A percentile compares a stretch with the other conserved stretches of the same genome.
These are phyloP conservation scores for Megaceryle torquata DNA, from an alignment of 2,113 vertebrate species.

Conservation along the genomic window DNA sequence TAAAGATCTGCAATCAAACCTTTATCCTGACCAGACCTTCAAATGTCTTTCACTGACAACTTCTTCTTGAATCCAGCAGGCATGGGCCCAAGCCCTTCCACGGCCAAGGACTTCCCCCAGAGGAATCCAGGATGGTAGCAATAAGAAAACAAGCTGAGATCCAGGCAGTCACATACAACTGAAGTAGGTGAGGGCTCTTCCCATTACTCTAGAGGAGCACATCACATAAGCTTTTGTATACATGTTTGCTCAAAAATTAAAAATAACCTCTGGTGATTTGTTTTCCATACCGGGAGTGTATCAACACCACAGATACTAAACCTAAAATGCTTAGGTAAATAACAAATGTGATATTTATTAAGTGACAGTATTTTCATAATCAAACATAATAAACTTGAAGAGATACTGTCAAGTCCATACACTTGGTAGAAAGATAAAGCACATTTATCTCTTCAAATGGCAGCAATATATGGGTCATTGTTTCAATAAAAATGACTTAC, in stretches of 20 bases:
- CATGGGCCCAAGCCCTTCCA: neutral
- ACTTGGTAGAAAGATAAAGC: neutral
- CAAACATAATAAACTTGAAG: conserved; percentile 11
- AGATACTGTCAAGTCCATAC: neutral
- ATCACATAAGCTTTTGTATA: conserved; percentile 30
- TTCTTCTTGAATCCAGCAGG: neutral
- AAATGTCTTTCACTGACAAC: neutral
- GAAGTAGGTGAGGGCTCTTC: neutral
- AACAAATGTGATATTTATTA: neutral
- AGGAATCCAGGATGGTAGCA: neutral
- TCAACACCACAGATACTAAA: conserved; percentile 49
- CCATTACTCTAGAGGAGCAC: neutral
- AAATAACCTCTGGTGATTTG: conserved; percentile 29
- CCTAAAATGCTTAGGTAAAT: conserved; percentile 51
- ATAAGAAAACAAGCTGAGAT: neutral
- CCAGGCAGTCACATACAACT: neutral
- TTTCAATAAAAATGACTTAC: neutral
- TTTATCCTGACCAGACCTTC: neutral
- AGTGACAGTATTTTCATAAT: neutral
- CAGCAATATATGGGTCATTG: neutral
- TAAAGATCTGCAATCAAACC: neutral
- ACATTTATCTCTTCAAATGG: neutral
- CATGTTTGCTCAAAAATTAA: conserved; percentile 46
- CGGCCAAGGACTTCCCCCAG: neutral
- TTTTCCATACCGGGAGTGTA: conserved; percentile 48